Evolutionary conservation across 2,113 vertebrate species (phyloP), one percentile per base, ranked within the genome.

Genomic region (Numida meleagris): DNA sequence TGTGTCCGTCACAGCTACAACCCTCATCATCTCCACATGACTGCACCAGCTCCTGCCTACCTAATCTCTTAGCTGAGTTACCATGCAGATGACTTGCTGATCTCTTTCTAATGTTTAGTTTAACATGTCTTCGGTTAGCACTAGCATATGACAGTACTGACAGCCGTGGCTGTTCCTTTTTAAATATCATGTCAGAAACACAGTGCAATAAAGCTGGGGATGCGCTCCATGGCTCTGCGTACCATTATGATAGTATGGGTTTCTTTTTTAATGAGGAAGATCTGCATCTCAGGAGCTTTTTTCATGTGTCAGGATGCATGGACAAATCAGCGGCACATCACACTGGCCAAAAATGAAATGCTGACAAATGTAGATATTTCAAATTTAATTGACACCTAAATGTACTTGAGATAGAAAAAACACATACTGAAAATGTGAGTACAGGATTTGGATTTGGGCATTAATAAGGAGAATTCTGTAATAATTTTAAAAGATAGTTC

Each of bases 351-450:
- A 98, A 98, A 98, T 98, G 98, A 99, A 99, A 98, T 99, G 98
- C 99, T 99, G 99, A 99, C 99, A 99, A 99, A 99, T 99, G 99
- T 98, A 99, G 98, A 99, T 99, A 99, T 99, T 99, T 99, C 99
- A 99, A 98, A 99, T 99, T 99, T 99, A 99, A 99, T 99, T 99
- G 99, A 99, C 99, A 99, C 98, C 98, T 99, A 99, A 98, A 98
- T 96, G 96, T 97, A 97, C 95, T 97, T 96, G 98, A 98, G 98
- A 98, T 97, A 91, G 96, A 81, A 96, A 97, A 96, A 89, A 86
- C n/a, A 87, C 58, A 96, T 20, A 89, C 19, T 82, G 95, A 97
- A 98, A 98, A 98, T 96, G 98, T 89, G 95, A 98, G 96, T 96
- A 92, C 95, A 93, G 95, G 97, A 97, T 97, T 97, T 90, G 95